Conservation (phyloP, 1,140 invertebrate genomes). For the Galendromus occidentalis region DNA sequence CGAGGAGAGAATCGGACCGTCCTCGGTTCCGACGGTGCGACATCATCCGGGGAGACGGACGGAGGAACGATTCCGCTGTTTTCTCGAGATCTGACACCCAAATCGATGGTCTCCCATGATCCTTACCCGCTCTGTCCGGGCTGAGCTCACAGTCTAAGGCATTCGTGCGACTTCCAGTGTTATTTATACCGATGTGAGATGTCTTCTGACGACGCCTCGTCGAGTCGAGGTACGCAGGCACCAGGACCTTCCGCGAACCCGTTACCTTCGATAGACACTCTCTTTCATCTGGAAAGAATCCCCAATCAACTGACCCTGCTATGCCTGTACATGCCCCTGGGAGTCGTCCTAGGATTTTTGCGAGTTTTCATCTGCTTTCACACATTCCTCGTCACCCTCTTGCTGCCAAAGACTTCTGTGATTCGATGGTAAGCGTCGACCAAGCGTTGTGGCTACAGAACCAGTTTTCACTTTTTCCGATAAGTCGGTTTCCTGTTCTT, state of each 20-base stretch:
- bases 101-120: too few relatives aligned
- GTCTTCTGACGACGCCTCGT: not conserved
- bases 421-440: not conserved
- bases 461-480: too few relatives aligned
- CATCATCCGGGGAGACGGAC: too few relatives aligned
- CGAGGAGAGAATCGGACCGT: too few relatives aligned
- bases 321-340: not conserved
- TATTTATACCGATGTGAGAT: not conserved
- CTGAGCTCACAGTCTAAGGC: too few relatives aligned
- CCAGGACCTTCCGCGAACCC: not conserved
- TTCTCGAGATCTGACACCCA: too few relatives aligned
- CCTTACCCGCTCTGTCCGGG: too few relatives aligned
- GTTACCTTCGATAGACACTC: not conserved
- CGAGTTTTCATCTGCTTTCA: constrained; percentile 1
- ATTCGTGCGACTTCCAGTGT: too few relatives aligned
- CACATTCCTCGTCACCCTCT: not conserved
- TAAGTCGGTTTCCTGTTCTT: too few relatives aligned
- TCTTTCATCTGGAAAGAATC: not conserved
- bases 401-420: constrained; percentile 8
- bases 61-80: too few relatives aligned
- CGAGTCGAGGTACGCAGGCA: not conserved
- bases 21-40: too few relatives aligned
- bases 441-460: not conserved
- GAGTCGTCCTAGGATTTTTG: not conserved
- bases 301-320: not conserved